These are phyloP conservation scores for Ptychobarbus kaznakovi DNA, from an alignment of 2,797 vertebrate genomes.

Conservation along the genomic window DNA sequence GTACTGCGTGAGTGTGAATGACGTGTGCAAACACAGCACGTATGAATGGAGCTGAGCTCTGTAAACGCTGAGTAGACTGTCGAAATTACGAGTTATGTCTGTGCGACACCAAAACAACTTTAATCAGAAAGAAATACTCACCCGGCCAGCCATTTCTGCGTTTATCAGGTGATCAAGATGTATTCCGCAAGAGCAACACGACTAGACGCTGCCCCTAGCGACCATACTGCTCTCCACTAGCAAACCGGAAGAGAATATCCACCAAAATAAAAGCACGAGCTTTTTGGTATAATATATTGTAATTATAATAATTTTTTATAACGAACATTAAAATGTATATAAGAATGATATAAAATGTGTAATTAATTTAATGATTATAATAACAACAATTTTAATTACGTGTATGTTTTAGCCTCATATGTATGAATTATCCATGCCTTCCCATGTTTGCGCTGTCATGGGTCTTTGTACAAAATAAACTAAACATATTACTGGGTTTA, in stretches of 20 bases:
- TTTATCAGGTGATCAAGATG: slow-evolving; percentile 32
- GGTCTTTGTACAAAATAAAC: neutral
- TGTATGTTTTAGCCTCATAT: neutral
- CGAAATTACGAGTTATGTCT: neutral
- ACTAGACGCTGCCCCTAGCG: slow-evolving; percentile 18
- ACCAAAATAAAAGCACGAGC: slow-evolving; percentile 39
- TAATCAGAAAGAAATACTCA: slow-evolving; percentile 35
- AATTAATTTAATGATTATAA: neutral
- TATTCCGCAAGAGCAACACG: neutral
- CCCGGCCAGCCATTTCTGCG: slow-evolving; percentile 53
- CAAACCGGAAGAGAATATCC: slow-evolving; percentile 4
- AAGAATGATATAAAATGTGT: neutral
- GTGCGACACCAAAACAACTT: neutral
- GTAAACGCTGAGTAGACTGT: neutral
- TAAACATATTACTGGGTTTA: neutral
- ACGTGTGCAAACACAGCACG: slow-evolving; percentile 38
- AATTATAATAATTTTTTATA: neutral
- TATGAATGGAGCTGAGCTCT: slow-evolving; percentile 7
- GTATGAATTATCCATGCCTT: neutral
- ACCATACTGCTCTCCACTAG: neutral
- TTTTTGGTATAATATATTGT: neutral
- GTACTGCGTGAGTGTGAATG: slow-evolving; percentile 1
- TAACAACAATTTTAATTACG: neutral
- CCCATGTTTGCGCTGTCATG: neutral
- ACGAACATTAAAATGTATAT: neutral